Evolutionary conservation across 1,140 invertebrate genomes (phyloP), one percentile per base, ranked within the genome.

Genomic region (Philopotamus ludificatus): DNA sequence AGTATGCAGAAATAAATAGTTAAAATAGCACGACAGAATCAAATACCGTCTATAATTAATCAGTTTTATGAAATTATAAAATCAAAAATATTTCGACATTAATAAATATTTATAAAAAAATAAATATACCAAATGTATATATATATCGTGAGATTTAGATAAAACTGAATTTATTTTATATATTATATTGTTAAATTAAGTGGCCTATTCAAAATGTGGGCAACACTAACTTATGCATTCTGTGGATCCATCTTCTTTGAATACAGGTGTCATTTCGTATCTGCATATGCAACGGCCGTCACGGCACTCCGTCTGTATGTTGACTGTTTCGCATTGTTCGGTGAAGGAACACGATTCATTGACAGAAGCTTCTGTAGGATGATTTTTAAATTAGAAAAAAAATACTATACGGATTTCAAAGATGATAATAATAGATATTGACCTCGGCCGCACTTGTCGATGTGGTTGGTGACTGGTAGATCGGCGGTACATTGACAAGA

Each of bases 391-490:
- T 57, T 42, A 22, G 1, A 2, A 55, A 22, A 53, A 21, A 49
- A 2, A 50, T 39, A 39, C 34, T 39, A 8, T n/a, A n/a, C n/a
- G 34, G 34, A 8, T 8, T 8, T 39, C 7, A 39, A 39, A n/a
- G n/a, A 34, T 34, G 9, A 16, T n/a, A 51, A 51, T 51, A 15
- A 23, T 8, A 51, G 39, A 34, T n/a, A 83, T 85, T 86, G 77
- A 92, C 90, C 82, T 81, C 86, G 85, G 72, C 90, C 90, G 79
- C 91, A 93, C 78, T 92, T 92, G 74, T 93, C 89, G 65, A 91
- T 79, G 75, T 92, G 89, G 81, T 93, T 91, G 72, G 89, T 91
- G 15, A 86, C 84, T 4, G 82, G 83, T 62, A 87, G 82, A 68
- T 90, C 87, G 9, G 86, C 83, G 44, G 81, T 83, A 74, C 91